phyloP scores from a whole-genome alignment of 2,113 vertebrate genomes.

The Gavialis gangeticus region DNA sequence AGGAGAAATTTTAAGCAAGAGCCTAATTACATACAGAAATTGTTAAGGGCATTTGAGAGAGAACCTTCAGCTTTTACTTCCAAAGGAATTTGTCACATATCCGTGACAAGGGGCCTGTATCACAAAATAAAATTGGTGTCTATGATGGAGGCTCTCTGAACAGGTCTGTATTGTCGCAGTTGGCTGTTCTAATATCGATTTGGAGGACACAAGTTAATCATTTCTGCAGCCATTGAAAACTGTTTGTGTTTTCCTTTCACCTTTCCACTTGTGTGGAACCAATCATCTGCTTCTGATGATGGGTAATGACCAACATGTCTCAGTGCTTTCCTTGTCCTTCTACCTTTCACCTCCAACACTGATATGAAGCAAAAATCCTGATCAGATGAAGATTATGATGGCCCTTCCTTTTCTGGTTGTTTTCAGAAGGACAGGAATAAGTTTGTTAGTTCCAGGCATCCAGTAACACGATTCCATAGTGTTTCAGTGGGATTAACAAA shows the following conservation, averaged over 20 bases:
- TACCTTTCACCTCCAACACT: background rate
- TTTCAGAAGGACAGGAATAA: background rate
- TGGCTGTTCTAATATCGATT: background rate
- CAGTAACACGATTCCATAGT: fast-evolving
- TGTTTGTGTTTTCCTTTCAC: fast-evolving
- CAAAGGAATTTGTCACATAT: background rate
- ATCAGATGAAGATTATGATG: fast-evolving
- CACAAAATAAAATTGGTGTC: background rate
- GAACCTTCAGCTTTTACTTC: background rate
- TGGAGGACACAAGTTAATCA: fast-evolving
- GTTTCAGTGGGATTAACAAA: fast-evolving
- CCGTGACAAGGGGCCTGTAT: background rate
- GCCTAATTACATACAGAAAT: background rate
- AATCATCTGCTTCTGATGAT: background rate
- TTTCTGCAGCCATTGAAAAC: background rate
- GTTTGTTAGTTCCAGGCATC: background rate
- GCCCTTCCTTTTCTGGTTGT: background rate
- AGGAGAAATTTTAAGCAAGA: background rate
- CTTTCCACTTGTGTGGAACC: background rate
- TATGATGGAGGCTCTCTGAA: background rate
- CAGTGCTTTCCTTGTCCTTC: background rate
- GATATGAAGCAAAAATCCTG: background rate
- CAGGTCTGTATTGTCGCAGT: background rate
- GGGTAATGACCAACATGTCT: background rate
- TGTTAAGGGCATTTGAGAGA: background rate